Base-by-base conservation (phyloP, 2,113 vertebrate species). In the Rafetus swinhoei region DNA sequence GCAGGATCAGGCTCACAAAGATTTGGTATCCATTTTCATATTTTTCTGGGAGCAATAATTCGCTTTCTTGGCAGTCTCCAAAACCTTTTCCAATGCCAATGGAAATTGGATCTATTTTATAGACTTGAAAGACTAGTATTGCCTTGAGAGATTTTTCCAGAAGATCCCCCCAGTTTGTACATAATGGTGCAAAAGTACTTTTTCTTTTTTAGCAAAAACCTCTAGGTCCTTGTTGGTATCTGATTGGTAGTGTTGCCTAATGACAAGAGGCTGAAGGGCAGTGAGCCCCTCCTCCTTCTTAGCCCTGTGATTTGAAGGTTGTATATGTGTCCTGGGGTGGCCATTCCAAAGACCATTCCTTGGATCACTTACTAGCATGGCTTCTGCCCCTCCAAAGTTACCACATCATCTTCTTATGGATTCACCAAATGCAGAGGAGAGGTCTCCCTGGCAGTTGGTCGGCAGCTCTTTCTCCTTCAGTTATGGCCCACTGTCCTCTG, bases 11-110 rank as follows among this genome's bases (percentile, higher is more conserved):
- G 59, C 91, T 53, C 69, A 79, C 1, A 54, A 94, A 93, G 90
- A 96, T 94, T 90, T 94, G 94, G 86, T 83, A 91, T 89, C 74
- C 90, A 84, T 94, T 92, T 93, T 95, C 90, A 95, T 95, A 77
- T 92, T 94, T 94, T 91, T 90, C 91, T 94, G 89, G 62, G 84
- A 93, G 32, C 79, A 69, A 25, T 85, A 77, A 56, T 35, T 45
- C 10, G 76, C 27, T 94, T 95, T 93, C 76, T 89, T 4, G 90
- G 10, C 53, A 95, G 76, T 69, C 85, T 94, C 55, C 90, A 60
- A 7, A 2, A 0, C 35, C 72, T 88, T 94, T 95, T 96, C 91
- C 87, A 96, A 81, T 93, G 88, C 84, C 45, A 92, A 27, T 69
- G 27, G 77, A 95, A 96, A 91, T 88, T 86, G 90, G 27, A 24